A percentile compares a stretch with the other conserved stretches of the same genome.
Evolutionary conservation across 2,113 vertebrate species (phyloP).

Genomic region (Grammomys dolichurus): DNA sequence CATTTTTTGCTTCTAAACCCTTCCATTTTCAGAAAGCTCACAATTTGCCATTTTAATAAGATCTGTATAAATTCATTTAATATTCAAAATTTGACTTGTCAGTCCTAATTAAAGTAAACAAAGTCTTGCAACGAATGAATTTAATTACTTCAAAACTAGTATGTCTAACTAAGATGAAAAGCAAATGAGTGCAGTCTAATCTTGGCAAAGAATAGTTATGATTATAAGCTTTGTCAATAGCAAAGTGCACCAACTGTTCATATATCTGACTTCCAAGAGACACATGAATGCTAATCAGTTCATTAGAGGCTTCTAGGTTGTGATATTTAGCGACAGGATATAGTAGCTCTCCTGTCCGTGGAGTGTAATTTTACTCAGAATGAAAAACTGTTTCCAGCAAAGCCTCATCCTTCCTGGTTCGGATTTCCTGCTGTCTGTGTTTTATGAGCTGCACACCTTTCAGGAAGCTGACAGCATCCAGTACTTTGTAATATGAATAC

Average conservation of each 20-base stretch:
- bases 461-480: conserved; percentile 84
- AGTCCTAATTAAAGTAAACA: conserved; percentile 86
- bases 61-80: conserved; percentile 80
- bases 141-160: conserved; percentile 83
- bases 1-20: conserved; percentile 33
- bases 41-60: conserved; percentile 78
- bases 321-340: conserved; percentile 88
- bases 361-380: conserved; percentile 86
- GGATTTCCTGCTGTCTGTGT: conserved; percentile 85
- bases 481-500: conserved; percentile 82
- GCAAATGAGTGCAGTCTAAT: conserved; percentile 83
- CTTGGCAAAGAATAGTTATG: conserved; percentile 86
- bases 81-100: conserved; percentile 81
- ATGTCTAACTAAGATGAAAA: conserved; percentile 78
- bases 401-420: conserved; percentile 83
- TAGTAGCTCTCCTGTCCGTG: conserved; percentile 83
- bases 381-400: conserved; percentile 87
- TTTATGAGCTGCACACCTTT: conserved; percentile 86
- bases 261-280: conserved; percentile 86
- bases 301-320: conserved; percentile 87
- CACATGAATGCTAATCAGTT: conserved; percentile 89
- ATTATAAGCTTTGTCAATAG: conserved; percentile 87
- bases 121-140: conserved; percentile 82
- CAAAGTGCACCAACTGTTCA: conserved; percentile 87
- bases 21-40: conserved; percentile 68